Percentiles rank a stretch among this genome's conserved stretches.
These are phyloP conservation scores for Momotus momota DNA, from an alignment of 2,797 vertebrate species.

Conservation along the genomic window DNA sequence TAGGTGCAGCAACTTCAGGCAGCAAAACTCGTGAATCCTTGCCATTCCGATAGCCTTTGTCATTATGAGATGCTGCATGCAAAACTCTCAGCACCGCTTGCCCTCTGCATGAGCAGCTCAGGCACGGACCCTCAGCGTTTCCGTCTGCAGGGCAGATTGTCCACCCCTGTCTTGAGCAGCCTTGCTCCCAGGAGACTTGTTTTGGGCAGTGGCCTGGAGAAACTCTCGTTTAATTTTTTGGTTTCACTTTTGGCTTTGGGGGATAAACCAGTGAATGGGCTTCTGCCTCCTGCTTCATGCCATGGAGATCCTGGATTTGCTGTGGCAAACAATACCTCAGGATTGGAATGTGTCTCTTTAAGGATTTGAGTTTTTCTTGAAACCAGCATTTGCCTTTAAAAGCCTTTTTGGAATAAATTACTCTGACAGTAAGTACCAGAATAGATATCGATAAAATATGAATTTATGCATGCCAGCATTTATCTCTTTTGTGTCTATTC, in stretches of 20 bases:
- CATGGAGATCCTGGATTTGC: background rate
- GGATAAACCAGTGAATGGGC: background rate
- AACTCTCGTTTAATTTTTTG: background rate
- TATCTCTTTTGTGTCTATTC: slow-evolving; percentile 47
- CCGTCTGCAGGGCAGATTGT: fast-evolving
- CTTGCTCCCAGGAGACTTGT: fast-evolving
- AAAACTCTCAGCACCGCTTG: background rate
- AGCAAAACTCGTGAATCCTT: background rate
- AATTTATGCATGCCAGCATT: slow-evolving; percentile 51
- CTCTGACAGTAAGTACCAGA: slow-evolving; percentile 33
- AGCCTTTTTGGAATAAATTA: background rate
- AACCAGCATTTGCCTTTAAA: background rate
- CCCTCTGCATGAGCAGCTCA: fast-evolving
- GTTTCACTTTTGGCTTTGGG: background rate
- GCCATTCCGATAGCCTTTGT: background rate
- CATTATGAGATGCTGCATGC: background rate
- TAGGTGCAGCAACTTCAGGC: background rate
- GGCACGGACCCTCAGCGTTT: background rate
- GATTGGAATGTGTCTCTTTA: background rate
- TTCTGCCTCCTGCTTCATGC: background rate
- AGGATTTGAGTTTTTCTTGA: slow-evolving; percentile 10
- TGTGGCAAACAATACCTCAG: background rate
- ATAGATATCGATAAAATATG: slow-evolving; percentile 1
- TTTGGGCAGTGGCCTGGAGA: background rate
- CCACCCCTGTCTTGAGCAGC: fast-evolving